A percentile compares a stretch with the other conserved stretches of the same genome.
Conservation (phyloP, 2,797 vertebrate species). For the Argya squamiceps region DNA sequence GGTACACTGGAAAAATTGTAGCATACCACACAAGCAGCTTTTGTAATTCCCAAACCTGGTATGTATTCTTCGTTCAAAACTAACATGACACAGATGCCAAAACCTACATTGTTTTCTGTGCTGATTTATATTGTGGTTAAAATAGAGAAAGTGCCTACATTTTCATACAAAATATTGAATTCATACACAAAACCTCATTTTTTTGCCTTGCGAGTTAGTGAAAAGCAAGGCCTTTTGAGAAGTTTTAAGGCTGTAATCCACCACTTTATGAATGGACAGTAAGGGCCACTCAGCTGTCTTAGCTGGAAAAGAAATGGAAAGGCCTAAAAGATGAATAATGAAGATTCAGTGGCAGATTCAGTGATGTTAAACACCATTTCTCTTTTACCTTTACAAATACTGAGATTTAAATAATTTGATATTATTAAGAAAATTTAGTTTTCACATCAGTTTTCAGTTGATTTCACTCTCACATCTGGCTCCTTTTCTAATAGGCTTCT, state of each 20-base stretch:
- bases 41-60: conserved; percentile 70
- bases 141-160: conserved; percentile 19
- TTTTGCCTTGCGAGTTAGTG: conserved; percentile 1
- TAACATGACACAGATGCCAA: conserved; percentile 69
- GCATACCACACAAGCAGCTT: conserved; percentile 74
- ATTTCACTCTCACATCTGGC: not conserved
- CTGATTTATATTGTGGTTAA: conserved; percentile 77
- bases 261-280: not conserved
- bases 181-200: not conserved
- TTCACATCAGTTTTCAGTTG: not conserved
- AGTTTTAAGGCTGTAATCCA: not conserved
- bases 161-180: conserved; percentile 52
- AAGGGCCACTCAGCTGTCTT: not conserved
- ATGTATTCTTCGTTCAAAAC: conserved; percentile 72
- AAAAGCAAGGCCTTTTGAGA: not conserved
- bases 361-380: not conserved
- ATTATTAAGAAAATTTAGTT: not conserved
- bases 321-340: not conserved
- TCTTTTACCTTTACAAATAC: not conserved
- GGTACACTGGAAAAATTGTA: conserved; percentile 45
- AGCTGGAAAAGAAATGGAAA: not conserved
- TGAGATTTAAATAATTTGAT: not conserved
- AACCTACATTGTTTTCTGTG: conserved; percentile 74
- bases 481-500: not conserved
- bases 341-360: not conserved